phyloP scores from a whole-genome alignment of 2,888 invertebrate species.

The Drosophila affinis region DNA sequence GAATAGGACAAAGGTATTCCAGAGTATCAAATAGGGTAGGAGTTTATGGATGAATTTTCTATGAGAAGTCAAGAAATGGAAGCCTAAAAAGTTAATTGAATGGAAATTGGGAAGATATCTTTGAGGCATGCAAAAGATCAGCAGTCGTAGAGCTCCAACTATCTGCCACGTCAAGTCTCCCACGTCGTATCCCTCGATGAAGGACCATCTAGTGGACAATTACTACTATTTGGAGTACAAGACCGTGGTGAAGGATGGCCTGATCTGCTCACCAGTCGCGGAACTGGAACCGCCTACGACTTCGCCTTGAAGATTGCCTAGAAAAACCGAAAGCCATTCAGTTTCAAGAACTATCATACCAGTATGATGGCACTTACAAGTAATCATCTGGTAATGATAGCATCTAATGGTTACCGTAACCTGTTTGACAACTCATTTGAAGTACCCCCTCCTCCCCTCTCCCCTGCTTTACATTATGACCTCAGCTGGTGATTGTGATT shows the following conservation, averaged over 20 bases:
- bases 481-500: constrained; percentile 45
- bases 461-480: constrained; percentile 31
- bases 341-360: too few species aligned
- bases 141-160: too few species aligned
- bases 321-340: constrained; percentile 68
- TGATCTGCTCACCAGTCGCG: constrained; percentile 91
- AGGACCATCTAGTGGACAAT: constrained; percentile 87
- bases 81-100: too few species aligned
- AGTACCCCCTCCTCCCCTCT: constrained; percentile 7
- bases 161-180: constrained; percentile 87
- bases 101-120: too few species aligned
- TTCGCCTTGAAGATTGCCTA: constrained; percentile 93
- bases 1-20: not conserved
- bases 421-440: constrained; percentile 13
- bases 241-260: constrained; percentile 84
- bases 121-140: too few species aligned
- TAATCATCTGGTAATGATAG: not conserved
- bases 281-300: constrained; percentile 95
- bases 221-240: constrained; percentile 84
- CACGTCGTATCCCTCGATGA: constrained; percentile 95
- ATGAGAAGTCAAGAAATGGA: too few species aligned
- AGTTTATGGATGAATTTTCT: too few species aligned
- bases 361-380: not conserved
- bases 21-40: rapidly evolving
- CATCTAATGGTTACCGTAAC: not conserved